phyloP scores from a whole-genome alignment of 1,140 invertebrate genomes.

The Ooceraea biroi region DNA sequence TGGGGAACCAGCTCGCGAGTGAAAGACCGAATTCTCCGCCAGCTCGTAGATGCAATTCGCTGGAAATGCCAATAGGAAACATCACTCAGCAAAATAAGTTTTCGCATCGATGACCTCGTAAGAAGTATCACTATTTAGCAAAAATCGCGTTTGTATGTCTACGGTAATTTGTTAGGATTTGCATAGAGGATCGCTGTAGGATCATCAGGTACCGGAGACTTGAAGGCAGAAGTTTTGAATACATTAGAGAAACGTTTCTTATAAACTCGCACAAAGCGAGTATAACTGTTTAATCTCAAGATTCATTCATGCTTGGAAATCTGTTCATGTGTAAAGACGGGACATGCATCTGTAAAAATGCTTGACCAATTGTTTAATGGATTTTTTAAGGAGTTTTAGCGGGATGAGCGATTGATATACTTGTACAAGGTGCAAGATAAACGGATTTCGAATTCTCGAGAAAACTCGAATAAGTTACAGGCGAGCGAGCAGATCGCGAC shows the following conservation, averaged over 20 bases:
- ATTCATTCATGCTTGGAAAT: neutral
- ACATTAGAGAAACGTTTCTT: neutral
- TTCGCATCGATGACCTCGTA: constrained; percentile 16
- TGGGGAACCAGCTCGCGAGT: neutral
- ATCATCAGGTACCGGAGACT: neutral
- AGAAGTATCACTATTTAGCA: neutral
- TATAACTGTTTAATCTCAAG: neutral
- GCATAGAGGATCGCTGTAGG: neutral
- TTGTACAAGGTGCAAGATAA: neutral
- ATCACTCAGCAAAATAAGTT: neutral
- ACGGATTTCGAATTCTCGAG: constrained; percentile 32
- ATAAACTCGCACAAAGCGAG: neutral
- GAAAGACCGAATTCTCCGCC: neutral
- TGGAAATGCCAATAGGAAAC: neutral
- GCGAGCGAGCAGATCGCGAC: constrained; percentile 28
- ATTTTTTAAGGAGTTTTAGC: neutral
- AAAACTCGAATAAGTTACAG: constrained; percentile 56
- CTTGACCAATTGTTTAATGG: neutral
- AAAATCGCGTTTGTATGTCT: neutral
- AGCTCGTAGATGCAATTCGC: neutral
- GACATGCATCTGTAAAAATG: too few species aligned
- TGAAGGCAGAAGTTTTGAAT: neutral
- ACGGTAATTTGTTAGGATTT: constrained; percentile 37
- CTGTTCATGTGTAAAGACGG: too few species aligned
- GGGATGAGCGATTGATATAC: neutral